Conservation (phyloP, 2,113 vertebrate genomes). For the Platysteira castanea region DNA sequence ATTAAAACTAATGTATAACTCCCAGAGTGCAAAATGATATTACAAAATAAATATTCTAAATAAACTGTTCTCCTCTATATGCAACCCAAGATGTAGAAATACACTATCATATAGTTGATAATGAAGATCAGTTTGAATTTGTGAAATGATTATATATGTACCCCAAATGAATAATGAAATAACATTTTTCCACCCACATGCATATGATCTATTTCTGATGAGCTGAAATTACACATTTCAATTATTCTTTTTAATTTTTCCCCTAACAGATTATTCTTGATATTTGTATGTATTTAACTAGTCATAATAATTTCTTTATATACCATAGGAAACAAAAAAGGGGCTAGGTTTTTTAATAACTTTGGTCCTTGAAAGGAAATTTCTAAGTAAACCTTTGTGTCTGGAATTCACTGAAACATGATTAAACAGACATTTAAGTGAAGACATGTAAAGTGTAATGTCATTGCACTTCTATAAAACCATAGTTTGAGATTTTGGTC, state of each 20-base stretch:
- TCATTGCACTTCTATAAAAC: not conserved
- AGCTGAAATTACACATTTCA: conserved; percentile 13
- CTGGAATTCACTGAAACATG: not conserved
- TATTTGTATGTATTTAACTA: not conserved
- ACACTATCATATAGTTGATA: not conserved
- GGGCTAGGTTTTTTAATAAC: not conserved
- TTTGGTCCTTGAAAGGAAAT: not conserved
- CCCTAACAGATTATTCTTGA: not conserved
- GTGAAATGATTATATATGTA: conserved; percentile 4
- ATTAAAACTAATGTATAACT: conserved; percentile 39
- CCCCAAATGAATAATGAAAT: conserved; percentile 46
- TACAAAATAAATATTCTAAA: conserved; percentile 46
- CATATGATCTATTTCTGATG: not conserved
- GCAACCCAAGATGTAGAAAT: not conserved
- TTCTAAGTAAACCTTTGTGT: not conserved
- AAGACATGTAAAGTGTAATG: not conserved
- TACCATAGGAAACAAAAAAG: not conserved
- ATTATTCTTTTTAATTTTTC: not conserved
- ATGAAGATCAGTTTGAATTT: conserved; percentile 10
- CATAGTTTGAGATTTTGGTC: not conserved
- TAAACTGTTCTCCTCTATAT: not conserved
- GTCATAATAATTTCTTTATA: not conserved
- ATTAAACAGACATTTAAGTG: not conserved
- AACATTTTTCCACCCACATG: conserved; percentile 3
- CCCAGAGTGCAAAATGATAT: conserved; percentile 29